phyloP scores from a whole-genome alignment of 1,140 invertebrate genomes.

The Polypedilum pembai region DNA sequence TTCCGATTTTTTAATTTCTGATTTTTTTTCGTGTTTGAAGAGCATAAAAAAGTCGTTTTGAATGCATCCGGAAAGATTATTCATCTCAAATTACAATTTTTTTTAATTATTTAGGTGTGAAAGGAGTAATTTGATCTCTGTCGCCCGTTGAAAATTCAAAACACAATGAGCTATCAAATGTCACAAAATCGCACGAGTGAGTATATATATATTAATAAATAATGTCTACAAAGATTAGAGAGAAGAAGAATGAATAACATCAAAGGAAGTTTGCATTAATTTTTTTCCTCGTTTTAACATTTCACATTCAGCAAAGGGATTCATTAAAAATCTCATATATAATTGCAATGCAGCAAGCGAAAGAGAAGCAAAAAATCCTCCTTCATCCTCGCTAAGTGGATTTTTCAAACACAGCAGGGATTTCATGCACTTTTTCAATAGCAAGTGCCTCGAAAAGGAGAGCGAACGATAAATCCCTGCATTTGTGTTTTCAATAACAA shows the following conservation, averaged over 20 bases:
- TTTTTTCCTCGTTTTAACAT: background rate
- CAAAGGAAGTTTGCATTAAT: background rate
- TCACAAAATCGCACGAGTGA: conserved; percentile 24
- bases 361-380: background rate
- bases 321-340: conserved; percentile 22
- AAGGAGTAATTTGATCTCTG: conserved; percentile 1
- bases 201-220: background rate
- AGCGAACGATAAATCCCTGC: conserved; percentile 1
- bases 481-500: conserved; percentile 16
- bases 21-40: background rate
- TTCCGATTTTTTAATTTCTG: conserved; percentile 2
- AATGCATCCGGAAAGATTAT: conserved; percentile 9
- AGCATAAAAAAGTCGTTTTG: background rate
- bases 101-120: conserved; percentile 22
- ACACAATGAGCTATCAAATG: conserved; percentile 25
- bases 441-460: background rate
- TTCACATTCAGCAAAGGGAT: background rate
- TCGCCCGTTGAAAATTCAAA: conserved; percentile 7
- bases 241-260: background rate
- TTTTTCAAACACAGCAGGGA: conserved; percentile 18
- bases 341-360: background rate
- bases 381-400: background rate
- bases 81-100: conserved; percentile 2
- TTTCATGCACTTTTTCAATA: background rate
- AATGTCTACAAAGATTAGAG: background rate